Evolutionary conservation across 2,797 vertebrate genomes (phyloP).

Genomic region (Heliangelus exortis): DNA sequence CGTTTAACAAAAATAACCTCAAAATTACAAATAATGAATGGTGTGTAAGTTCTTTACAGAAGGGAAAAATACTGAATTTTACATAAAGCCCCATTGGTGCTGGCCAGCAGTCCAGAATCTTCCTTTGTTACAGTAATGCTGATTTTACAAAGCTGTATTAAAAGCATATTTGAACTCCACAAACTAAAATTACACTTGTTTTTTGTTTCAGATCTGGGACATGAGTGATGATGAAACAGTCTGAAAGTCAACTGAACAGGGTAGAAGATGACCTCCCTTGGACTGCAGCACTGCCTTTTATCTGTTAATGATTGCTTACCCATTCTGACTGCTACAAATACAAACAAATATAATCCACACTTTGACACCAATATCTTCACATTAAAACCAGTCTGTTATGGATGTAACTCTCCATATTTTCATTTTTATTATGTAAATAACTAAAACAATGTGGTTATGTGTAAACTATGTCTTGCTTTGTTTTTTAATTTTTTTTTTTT

Average conservation of each 20-base stretch:
- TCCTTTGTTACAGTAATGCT: not conserved
- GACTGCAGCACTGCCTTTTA: constrained; percentile 19
- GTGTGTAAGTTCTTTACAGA: not conserved
- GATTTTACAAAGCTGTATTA: not conserved
- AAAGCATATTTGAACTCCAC: not conserved
- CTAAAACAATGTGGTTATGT: not conserved
- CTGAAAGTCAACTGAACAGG: constrained; percentile 71
- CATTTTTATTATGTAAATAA: constrained; percentile 43
- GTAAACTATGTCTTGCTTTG: not conserved
- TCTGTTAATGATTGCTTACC: constrained; percentile 37
- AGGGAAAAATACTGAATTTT: not conserved
- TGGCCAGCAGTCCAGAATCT: not conserved
- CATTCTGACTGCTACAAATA: not conserved
- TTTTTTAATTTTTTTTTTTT: not conserved
- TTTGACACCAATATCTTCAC: not conserved
- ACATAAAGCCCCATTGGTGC: not conserved
- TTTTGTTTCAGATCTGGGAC: constrained; percentile 92
- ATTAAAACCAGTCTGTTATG: not conserved
- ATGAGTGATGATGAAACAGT: constrained; percentile 98
- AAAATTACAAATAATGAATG: not conserved
- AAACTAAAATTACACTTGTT: not conserved
- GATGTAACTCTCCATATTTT: not conserved
- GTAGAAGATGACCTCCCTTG: constrained; percentile 20
- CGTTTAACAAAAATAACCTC: not conserved
- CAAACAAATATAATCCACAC: not conserved